A percentile compares a stretch with the other conserved stretches of the same genome.
Evolutionary conservation across 2,113 vertebrate species (phyloP).

Genomic region (Vombatus ursinus): DNA sequence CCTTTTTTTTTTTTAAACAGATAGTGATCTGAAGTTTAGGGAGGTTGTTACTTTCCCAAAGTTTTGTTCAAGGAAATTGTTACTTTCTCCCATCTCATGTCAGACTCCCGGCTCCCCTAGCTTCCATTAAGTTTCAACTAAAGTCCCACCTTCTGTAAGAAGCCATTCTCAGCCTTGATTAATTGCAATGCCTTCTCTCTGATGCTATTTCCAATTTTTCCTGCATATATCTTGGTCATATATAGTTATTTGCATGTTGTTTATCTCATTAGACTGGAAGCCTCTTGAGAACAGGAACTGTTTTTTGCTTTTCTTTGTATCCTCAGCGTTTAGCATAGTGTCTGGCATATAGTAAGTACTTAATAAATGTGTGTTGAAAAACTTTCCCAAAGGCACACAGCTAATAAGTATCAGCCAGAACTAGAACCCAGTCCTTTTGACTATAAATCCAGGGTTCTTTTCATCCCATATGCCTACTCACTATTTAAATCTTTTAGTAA

Average conservation of each 20-base stretch:
- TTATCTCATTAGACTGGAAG: not conserved
- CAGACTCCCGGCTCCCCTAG: not conserved
- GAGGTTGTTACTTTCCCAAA: not conserved
- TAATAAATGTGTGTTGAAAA: not conserved
- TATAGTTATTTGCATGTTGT: not conserved
- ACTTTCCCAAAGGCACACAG: not conserved
- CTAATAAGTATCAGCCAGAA: not conserved
- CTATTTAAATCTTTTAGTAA: not conserved
- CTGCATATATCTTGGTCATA: not conserved
- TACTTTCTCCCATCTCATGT: not conserved
- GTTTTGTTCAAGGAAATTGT: not conserved
- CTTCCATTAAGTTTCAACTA: not conserved
- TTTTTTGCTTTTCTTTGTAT: not conserved
- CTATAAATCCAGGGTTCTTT: not conserved
- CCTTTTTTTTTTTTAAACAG: not conserved
- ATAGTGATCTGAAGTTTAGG: not conserved
- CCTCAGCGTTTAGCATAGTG: not conserved
- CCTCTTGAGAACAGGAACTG: not conserved
- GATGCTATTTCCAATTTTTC: not conserved
- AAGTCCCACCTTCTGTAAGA: not conserved
- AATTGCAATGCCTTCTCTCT: not conserved
- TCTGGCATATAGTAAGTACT: not conserved
- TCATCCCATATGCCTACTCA: not conserved
- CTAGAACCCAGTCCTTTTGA: not conserved
- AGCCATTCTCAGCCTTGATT: not conserved